Conservation (phyloP, 1,140 invertebrate genomes). For the Thaumetopoea pityocampa region DNA sequence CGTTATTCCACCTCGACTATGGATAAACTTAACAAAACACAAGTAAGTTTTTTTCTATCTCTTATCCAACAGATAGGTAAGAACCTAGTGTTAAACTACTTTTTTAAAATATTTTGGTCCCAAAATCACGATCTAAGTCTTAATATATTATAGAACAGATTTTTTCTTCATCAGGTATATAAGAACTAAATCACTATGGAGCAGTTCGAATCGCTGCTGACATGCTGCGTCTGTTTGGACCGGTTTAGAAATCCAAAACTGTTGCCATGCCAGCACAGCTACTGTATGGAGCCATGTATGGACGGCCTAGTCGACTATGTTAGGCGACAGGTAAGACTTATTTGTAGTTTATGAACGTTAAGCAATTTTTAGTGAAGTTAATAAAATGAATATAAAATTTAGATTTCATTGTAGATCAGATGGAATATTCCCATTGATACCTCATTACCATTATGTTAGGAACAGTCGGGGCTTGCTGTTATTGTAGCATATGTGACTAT, state of each 20-base stretch:
- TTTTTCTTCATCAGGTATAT: conserved; percentile 50
- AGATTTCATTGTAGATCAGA: no score
- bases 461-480: no score
- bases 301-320: conserved; percentile 97
- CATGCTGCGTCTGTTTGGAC: conserved; percentile 98
- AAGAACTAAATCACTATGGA: conserved; percentile 82
- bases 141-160: conserved; percentile 1
- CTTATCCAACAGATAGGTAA: no score
- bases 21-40: no score
- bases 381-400: no score
- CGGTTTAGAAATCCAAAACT: conserved; percentile 97
- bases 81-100: not conserved
- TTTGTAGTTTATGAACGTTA: no score
- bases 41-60: no score
- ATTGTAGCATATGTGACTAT: no score
- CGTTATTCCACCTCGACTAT: no score
- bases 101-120: not conserved
- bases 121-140: not conserved
- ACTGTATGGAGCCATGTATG: conserved; percentile 98
- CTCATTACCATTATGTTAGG: no score
- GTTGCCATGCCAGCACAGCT: conserved; percentile 99
- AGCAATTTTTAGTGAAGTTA: no score
- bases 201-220: conserved; percentile 98
- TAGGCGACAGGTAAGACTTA: conserved; percentile 85
- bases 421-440: no score